phyloP scores from a whole-genome alignment of 92 coral and sea anemone genomes.

The Epizoanthus scotinus region DNA sequence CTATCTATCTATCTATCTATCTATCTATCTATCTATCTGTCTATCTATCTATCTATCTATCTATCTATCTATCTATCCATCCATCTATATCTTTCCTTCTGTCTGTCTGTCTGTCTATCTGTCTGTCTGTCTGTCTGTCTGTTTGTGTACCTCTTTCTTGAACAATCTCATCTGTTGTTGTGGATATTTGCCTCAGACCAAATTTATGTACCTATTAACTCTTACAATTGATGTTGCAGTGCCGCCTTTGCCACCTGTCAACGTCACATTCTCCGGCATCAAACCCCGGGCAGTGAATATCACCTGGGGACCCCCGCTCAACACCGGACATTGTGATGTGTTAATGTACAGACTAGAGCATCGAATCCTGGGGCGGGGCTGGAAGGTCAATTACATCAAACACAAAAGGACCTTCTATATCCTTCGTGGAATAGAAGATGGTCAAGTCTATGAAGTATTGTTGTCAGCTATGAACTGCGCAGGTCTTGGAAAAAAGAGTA shows the following conservation, averaged over 20 bases:
- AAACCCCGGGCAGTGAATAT: conserved; percentile 76
- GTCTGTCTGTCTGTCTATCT: no score
- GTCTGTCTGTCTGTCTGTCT: no score
- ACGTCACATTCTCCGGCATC: conserved; percentile 54
- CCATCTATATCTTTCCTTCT: no score
- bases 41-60: no score
- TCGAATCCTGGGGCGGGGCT: conserved; percentile 49
- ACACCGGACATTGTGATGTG: conserved; percentile 77
- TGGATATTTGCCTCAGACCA: background rate
- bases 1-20: no score
- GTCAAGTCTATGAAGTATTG: conserved; percentile 62
- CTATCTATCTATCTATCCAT: no score
- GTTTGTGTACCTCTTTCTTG: no score
- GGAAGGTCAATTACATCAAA: conserved; percentile 64
- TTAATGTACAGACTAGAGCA: conserved; percentile 72
- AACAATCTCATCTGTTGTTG: no score
- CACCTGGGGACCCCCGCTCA: conserved; percentile 70
- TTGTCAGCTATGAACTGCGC: conserved; percentile 83
- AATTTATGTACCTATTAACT: background rate
- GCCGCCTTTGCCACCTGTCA: conserved; percentile 78
- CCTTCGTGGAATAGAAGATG: conserved; percentile 59
- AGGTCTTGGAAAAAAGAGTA: conserved; percentile 76
- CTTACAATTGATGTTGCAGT: conserved; percentile 45
- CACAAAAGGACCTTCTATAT: conserved; percentile 53
- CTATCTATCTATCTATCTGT: no score